phyloP scores from a whole-genome alignment of 2,888 invertebrate species.

The Volucella inanis region DNA sequence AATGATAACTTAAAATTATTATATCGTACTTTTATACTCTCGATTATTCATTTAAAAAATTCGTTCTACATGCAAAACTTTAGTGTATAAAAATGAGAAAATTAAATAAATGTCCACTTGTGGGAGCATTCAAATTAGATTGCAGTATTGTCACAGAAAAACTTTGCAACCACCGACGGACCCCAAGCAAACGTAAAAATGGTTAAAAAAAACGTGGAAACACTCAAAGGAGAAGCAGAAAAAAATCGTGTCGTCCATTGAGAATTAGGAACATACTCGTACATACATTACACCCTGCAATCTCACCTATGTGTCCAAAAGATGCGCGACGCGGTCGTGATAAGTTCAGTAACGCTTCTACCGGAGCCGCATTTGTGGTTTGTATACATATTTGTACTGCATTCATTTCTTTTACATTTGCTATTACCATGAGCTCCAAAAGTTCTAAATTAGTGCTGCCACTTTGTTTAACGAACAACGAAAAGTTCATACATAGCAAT shows the following conservation, averaged over 20 bases:
- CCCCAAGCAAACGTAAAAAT: slow-evolving; percentile 10
- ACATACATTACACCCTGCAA: slow-evolving; percentile 31
- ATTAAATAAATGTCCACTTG: slow-evolving; percentile 48
- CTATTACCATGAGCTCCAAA: slow-evolving; percentile 28
- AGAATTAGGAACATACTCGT: slow-evolving; percentile 27
- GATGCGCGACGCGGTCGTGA: slow-evolving; percentile 58
- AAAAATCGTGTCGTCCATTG: slow-evolving; percentile 42
- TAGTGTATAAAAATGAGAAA: slow-evolving; percentile 36
- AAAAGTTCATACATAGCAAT: too few species aligned
- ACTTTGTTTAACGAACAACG: too few species aligned
- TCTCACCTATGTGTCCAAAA: slow-evolving; percentile 58
- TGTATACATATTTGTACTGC: slow-evolving; percentile 67
- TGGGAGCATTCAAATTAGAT: slow-evolving; percentile 33
- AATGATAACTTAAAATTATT: too few species aligned
- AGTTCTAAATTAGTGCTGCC: too few species aligned
- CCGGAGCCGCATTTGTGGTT: slow-evolving; percentile 57
- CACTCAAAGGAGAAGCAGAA: slow-evolving; percentile 1
- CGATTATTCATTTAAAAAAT: neutral
- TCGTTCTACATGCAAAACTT: slow-evolving; percentile 13
- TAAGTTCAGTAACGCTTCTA: slow-evolving; percentile 49
- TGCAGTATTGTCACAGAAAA: slow-evolving; percentile 20
- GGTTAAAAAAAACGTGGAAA: slow-evolving; percentile 5
- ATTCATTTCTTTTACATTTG: slow-evolving; percentile 37
- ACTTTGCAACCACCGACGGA: slow-evolving; percentile 10
- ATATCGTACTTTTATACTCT: too few species aligned